Conservation (phyloP, 1,140 invertebrate genomes). For the Philopotamus ludificatus region DNA sequence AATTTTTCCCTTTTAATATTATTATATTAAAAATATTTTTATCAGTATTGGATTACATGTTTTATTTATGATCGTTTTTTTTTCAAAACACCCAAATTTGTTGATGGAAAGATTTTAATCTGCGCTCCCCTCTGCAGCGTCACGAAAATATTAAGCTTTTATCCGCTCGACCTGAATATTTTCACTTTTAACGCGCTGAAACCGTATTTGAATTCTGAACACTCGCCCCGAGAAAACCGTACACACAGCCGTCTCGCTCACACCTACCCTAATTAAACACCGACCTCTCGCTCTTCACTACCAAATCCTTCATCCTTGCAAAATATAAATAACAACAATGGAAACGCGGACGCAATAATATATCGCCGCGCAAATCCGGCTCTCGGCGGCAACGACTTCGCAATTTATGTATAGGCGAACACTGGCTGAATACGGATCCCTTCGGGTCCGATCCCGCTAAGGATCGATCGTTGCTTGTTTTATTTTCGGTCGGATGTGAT, state of each 20-base stretch:
- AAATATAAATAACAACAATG: conserved; percentile 1
- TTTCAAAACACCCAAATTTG: too few relatives aligned
- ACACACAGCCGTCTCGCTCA: background rate
- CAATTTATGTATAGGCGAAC: background rate
- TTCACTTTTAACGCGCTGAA: background rate
- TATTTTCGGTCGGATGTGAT: too few relatives aligned
- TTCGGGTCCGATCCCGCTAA: background rate
- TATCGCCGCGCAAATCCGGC: conserved; percentile 1
- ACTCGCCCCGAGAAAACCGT: background rate
- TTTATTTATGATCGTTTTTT: too few relatives aligned
- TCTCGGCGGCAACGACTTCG: background rate
- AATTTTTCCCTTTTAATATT: too few relatives aligned
- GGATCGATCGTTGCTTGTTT: background rate
- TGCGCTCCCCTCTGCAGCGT: too few relatives aligned
- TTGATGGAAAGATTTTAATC: too few relatives aligned
- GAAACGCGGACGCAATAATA: background rate
- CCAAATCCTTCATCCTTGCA: background rate
- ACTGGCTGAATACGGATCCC: background rate
- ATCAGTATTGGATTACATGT: too few relatives aligned
- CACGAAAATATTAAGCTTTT: too few relatives aligned
- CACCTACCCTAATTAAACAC: background rate
- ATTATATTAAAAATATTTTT: too few relatives aligned
- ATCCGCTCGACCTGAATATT: background rate
- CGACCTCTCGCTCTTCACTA: background rate
- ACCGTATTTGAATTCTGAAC: background rate